These are phyloP conservation scores for Loripinus fragilis DNA, from an alignment of 2,888 invertebrate species.

Conservation along the genomic window DNA sequence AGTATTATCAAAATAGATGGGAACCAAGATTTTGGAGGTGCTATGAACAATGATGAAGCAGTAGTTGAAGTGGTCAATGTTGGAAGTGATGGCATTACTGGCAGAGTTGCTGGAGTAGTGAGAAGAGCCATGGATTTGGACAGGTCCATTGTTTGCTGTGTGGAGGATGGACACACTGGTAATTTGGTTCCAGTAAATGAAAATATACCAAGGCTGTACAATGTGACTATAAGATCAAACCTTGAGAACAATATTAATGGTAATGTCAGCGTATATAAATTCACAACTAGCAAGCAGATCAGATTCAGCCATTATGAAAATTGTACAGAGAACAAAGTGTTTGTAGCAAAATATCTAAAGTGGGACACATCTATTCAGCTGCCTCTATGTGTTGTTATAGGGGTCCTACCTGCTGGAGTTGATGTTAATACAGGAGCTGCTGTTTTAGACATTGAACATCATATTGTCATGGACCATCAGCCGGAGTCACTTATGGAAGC, in stretches of 20 bases:
- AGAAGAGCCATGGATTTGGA: slow-evolving; percentile 68
- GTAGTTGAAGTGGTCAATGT: slow-evolving; percentile 72
- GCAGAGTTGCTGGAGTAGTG: slow-evolving; percentile 76
- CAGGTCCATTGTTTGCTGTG: slow-evolving; percentile 76
- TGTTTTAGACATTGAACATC: slow-evolving; percentile 74
- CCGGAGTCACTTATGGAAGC: slow-evolving; percentile 63
- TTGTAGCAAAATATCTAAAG: slow-evolving; percentile 77
- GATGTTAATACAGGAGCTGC: slow-evolving; percentile 65
- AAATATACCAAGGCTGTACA: slow-evolving; percentile 73
- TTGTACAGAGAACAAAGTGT: slow-evolving; percentile 68
- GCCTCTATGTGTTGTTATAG: slow-evolving; percentile 78
- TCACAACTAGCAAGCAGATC: slow-evolving; percentile 64
- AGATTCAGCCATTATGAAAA: slow-evolving; percentile 73
- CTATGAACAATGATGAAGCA: slow-evolving; percentile 76
- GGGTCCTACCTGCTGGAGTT: slow-evolving; percentile 68
- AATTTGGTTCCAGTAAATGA: slow-evolving; percentile 75
- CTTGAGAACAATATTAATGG: slow-evolving; percentile 62
- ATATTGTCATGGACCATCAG: slow-evolving; percentile 63
- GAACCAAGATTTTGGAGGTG: slow-evolving; percentile 69
- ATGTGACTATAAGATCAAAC: slow-evolving; percentile 61
- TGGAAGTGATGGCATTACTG: slow-evolving; percentile 49
- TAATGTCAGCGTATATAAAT: slow-evolving; percentile 70
- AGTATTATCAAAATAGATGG: slow-evolving; percentile 61
- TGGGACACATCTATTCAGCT: slow-evolving; percentile 73
- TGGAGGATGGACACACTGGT: slow-evolving; percentile 72